Evolutionary conservation across 2,797 vertebrate species (phyloP), one percentile per base, ranked within the genome.

Genomic region (Chrysocyon brachyurus): DNA sequence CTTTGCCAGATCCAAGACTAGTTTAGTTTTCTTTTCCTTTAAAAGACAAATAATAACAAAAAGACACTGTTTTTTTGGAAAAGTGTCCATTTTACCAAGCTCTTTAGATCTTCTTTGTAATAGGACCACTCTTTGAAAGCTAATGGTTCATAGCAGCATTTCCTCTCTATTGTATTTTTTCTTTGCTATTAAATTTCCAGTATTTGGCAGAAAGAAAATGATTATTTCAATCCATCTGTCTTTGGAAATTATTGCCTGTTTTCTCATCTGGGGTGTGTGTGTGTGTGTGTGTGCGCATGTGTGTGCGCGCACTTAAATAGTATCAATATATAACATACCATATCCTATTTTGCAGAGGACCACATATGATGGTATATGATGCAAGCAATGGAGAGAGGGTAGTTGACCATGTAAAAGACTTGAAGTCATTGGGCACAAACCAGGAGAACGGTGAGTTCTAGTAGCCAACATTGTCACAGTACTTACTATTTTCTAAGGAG

Each of bases 391-490:
- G 98, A 93, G 97, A 98, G 73, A 85, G n/a, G 68, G 91, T 77
- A 86, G 89, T 94, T 95, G 97, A 97, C 97, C 96, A 66, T 96
- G 86, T 97, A 84, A 95, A 86, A 95, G 97, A 97, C 83, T 93
- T 97, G 93, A 97, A 92, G 82, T 97, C 95, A 88, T 46, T 97
- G 92, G 90, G 91, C 86, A 75, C 96, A 97, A 98, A 97, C 78
- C 96, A 98, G 96, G 97, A 87, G 1, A 91, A 94, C 87, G 98
- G 99, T 99, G 93, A 99, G 99, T 99, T 94, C 82, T 36, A 28
- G 56, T 3, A 92, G 7, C 70, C 14, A 84, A 77, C 21, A 63
- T 22, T 81, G 63, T 81, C 28, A 56, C 33, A 88, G 56, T 15
- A 57, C 33, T 56, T 72, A 26, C 56, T 77, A 12, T 17, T 6